Evolutionary conservation across 2,888 invertebrate species (phyloP).

Genomic region (Chaitophorus viminalis): DNA sequence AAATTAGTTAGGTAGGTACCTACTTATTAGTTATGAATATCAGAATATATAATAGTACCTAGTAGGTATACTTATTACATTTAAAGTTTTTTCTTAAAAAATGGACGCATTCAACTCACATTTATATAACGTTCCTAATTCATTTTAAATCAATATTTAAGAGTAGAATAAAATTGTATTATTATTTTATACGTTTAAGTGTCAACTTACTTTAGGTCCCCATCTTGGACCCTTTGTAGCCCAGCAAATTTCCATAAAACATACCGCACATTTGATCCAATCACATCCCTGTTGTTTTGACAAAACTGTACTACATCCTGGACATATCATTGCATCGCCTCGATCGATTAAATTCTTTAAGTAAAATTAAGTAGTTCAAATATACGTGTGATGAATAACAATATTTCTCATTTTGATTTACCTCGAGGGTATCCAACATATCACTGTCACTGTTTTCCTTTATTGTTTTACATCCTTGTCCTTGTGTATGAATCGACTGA

Average conservation of each 20-base stretch:
- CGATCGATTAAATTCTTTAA: conserved; percentile 77
- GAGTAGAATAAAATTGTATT: background rate
- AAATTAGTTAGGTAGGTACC: too few species aligned
- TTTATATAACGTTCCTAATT: background rate
- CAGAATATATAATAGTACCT: too few species aligned
- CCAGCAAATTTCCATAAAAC: conserved; percentile 95
- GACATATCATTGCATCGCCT: conserved; percentile 89
- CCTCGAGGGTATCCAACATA: conserved; percentile 8
- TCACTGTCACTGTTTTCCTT: background rate
- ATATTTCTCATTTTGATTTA: conserved; percentile 13
- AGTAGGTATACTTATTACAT: background rate
- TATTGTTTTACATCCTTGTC: background rate
- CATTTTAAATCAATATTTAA: background rate
- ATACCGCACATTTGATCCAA: conserved; percentile 90
- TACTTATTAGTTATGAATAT: too few species aligned
- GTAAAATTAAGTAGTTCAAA: background rate
- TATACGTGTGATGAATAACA: background rate
- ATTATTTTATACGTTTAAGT: background rate
- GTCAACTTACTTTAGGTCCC: conserved; percentile 72
- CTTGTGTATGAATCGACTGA: conserved; percentile 28
- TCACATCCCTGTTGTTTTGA: conserved; percentile 96
- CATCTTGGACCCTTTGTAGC: conserved; percentile 80
- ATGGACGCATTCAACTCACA: background rate
- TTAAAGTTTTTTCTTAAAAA: background rate
- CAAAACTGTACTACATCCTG: conserved; percentile 83